Evolutionary conservation across 2,113 vertebrate species (phyloP).

Genomic region (Brachypteracias leptosomus): DNA sequence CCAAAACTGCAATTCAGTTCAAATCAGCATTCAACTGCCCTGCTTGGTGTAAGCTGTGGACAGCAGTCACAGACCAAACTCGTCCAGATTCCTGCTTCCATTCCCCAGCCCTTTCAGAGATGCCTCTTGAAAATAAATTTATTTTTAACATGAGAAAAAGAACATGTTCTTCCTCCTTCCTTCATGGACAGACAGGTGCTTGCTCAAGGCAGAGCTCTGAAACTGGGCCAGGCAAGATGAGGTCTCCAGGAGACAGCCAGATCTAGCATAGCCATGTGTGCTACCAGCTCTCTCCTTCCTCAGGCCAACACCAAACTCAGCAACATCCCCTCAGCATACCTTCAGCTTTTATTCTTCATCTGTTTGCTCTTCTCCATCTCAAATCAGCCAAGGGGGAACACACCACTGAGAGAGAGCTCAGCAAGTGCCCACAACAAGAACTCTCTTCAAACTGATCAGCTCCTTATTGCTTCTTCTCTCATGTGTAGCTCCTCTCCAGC

Average conservation of each 20-base stretch:
- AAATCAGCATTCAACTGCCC: fast-evolving
- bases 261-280: neutral
- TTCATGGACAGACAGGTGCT: neutral
- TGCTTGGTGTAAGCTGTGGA: neutral
- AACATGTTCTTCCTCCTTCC: neutral
- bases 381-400: no score
- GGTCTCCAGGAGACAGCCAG: neutral
- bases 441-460: no score
- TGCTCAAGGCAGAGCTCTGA: neutral
- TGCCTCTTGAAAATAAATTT: neutral
- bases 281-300: no score
- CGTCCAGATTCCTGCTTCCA: neutral
- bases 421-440: no score
- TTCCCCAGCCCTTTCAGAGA: neutral
- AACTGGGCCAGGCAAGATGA: neutral
- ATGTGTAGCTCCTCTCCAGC: no score
- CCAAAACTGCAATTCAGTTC: neutral
- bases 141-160: neutral
- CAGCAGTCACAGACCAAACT: neutral
- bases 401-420: no score
- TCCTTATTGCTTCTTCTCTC: no score
- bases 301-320: no score
- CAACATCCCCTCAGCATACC: no score
- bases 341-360: no score
- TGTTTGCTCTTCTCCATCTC: no score